Conservation (phyloP, 2,888 invertebrate species). For the Acleris emargana region DNA sequence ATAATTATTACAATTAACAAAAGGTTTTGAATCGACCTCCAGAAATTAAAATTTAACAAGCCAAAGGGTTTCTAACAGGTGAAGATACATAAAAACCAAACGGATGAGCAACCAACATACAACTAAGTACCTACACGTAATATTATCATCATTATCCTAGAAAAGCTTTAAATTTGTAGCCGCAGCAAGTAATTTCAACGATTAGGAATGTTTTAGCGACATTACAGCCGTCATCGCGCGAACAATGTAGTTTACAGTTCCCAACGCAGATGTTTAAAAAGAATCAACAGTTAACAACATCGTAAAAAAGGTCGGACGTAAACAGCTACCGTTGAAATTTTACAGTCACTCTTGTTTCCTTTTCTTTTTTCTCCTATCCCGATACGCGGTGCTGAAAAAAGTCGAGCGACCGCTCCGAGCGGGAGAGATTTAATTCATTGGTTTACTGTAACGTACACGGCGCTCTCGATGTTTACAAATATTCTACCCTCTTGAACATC, state of each 20-base stretch:
- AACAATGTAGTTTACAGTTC: slow-evolving; percentile 80
- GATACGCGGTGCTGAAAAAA: slow-evolving; percentile 43
- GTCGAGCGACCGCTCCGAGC: slow-evolving; percentile 22
- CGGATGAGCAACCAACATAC: neutral
- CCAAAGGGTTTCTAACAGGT: neutral
- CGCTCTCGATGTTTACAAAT: slow-evolving; percentile 31
- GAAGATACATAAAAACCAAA: neutral
- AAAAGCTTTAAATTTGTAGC: neutral
- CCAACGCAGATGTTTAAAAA: slow-evolving; percentile 80
- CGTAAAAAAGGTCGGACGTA: slow-evolving; percentile 78
- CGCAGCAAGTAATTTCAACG: slow-evolving; percentile 4
- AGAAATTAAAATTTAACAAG: neutral
- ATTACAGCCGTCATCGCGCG: slow-evolving; percentile 63
- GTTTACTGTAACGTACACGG: slow-evolving; percentile 25
- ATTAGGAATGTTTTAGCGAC: slow-evolving; percentile 46
- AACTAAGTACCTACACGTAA: too few relatives aligned
- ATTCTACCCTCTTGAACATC: slow-evolving; percentile 12
- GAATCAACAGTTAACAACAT: slow-evolving; percentile 81
- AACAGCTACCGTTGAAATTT: slow-evolving; percentile 78
- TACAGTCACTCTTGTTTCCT: slow-evolving; percentile 71
- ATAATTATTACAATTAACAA: too few relatives aligned
- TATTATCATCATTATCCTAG: neutral
- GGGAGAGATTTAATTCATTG: slow-evolving; percentile 36
- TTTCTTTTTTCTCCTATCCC: slow-evolving; percentile 50
- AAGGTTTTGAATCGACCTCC: too few relatives aligned